phyloP scores from a whole-genome alignment of 2,888 invertebrate genomes.

The Phytoseiulus persimilis region DNA sequence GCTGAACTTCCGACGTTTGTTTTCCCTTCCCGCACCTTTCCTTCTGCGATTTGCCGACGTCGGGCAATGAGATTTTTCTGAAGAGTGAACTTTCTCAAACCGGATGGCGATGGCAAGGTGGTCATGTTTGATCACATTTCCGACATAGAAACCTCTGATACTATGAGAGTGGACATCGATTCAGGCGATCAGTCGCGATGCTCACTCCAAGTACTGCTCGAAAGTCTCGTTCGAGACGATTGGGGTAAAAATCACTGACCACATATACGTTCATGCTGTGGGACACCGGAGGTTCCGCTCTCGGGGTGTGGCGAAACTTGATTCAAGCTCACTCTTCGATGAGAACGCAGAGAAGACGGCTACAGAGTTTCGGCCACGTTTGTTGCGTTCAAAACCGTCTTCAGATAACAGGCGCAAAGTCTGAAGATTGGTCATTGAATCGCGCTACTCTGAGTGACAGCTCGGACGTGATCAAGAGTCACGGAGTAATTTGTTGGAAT shows the following conservation, averaged over 20 bases:
- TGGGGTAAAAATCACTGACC: too few species aligned
- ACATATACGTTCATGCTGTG: too few species aligned
- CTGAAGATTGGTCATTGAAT: not conserved
- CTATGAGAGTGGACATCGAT: not conserved
- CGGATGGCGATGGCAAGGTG: not conserved
- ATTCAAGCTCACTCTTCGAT: too few species aligned
- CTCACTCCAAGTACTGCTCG: too few species aligned
- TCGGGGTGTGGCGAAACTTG: too few species aligned
- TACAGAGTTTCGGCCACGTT: not conserved
- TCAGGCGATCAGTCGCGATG: too few species aligned
- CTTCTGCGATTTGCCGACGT: not conserved
- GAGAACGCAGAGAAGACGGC: too few species aligned
- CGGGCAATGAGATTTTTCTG: not conserved
- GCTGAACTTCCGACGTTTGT: not conserved
- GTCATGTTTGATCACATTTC: not conserved
- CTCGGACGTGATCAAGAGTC: not conserved
- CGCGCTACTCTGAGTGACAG: not conserved
- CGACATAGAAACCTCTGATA: not conserved
- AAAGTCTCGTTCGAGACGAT: too few species aligned
- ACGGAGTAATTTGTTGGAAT: not conserved
- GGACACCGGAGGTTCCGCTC: too few species aligned
- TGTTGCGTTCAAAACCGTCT: not conserved
- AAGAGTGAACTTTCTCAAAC: not conserved
- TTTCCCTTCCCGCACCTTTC: not conserved
- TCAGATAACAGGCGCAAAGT: not conserved